phyloP scores from a whole-genome alignment of 2,888 invertebrate species.

The Ennomos quercinarius region DNA sequence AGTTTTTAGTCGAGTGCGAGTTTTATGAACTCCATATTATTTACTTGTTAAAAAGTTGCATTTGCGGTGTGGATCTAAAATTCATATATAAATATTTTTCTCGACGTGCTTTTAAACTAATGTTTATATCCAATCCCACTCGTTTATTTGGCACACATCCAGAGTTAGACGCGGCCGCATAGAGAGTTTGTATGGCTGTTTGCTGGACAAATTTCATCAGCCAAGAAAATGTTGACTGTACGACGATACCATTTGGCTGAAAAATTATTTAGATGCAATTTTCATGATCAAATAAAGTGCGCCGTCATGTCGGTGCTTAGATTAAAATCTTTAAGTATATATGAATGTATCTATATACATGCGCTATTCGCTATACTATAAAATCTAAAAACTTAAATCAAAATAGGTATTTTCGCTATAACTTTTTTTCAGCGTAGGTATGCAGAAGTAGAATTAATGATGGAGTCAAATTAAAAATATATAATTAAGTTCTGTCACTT shows the following conservation, averaged over 20 bases:
- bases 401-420: too few relatives aligned
- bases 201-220: constrained; percentile 56
- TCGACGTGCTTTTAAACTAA: constrained; percentile 13
- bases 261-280: constrained; percentile 49
- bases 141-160: constrained; percentile 43
- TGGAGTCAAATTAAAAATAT: not conserved
- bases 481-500: not conserved
- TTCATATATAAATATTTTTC: constrained; percentile 13
- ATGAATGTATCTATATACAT: too few relatives aligned
- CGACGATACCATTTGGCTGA: constrained; percentile 47
- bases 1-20: too few relatives aligned
- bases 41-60: too few relatives aligned
- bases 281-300: constrained; percentile 40
- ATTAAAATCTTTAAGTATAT: too few relatives aligned
- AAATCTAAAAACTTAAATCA: too few relatives aligned
- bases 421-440: too few relatives aligned
- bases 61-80: too few relatives aligned
- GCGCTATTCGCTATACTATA: too few relatives aligned
- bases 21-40: too few relatives aligned
- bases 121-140: constrained; percentile 10
- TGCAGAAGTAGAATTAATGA: too few relatives aligned
- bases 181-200: constrained; percentile 47
- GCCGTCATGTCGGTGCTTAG: too few relatives aligned
- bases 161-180: constrained; percentile 37
- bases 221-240: constrained; percentile 50